phyloP scores from a whole-genome alignment of 2,888 invertebrate genomes.

The Rambutsinella grinnellia region DNA sequence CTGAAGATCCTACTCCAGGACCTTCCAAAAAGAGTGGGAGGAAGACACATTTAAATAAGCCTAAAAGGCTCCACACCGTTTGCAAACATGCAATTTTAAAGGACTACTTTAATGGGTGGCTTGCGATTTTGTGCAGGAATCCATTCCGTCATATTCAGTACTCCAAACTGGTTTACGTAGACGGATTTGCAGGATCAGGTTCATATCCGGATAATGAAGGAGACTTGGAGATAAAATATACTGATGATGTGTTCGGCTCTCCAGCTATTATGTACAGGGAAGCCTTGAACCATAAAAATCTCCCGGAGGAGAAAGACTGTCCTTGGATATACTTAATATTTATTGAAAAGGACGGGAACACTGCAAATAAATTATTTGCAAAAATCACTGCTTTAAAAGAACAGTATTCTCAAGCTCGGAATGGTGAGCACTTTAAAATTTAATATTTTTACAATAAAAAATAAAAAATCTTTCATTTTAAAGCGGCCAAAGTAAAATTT shows the following conservation, averaged over 20 bases:
- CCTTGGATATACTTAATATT: background rate
- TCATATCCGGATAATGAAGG: background rate
- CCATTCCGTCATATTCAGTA: background rate
- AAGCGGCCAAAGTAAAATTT: no score
- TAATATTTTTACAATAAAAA: no score
- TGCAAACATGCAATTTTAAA: background rate
- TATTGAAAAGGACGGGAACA: background rate
- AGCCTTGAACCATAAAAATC: background rate
- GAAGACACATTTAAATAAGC: no score
- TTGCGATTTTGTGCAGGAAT: background rate
- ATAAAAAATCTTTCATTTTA: no score
- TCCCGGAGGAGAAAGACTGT: background rate
- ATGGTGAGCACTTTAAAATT: no score
- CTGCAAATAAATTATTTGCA: background rate
- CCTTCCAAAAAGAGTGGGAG: no score
- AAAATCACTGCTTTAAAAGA: background rate
- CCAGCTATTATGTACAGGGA: background rate
- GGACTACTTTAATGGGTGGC: background rate
- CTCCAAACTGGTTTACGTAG: background rate
- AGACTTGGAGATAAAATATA: background rate
- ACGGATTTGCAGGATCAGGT: background rate
- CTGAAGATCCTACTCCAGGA: no score
- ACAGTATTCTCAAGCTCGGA: no score
- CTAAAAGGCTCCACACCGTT: no score
- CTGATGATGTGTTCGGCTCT: background rate